phyloP scores from a whole-genome alignment of 1,140 invertebrate genomes.

The Drosophila aff. region DNA sequence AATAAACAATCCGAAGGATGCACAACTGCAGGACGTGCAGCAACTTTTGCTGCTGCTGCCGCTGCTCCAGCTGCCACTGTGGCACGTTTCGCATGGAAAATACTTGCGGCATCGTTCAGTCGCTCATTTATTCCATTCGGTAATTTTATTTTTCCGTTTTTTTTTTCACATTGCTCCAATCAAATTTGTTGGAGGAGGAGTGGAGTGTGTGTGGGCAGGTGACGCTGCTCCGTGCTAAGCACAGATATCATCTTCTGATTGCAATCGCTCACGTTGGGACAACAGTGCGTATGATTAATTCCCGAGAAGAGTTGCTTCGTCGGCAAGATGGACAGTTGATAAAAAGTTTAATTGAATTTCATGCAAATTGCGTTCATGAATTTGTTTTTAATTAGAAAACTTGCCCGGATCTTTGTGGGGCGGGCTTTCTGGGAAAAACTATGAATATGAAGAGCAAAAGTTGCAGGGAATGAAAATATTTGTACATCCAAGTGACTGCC shows the following conservation, averaged over 20 bases:
- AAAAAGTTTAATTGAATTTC: constrained; percentile 81
- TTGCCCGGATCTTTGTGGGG: constrained; percentile 22
- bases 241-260: constrained; percentile 43
- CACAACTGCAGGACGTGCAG: constrained; percentile 49
- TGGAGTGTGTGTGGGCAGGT: neutral
- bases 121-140: constrained; percentile 37
- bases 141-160: neutral
- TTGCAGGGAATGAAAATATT: constrained; percentile 11
- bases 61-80: constrained; percentile 5
- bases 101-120: constrained; percentile 37
- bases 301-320: neutral
- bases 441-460: constrained; percentile 27
- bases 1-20: constrained; percentile 59
- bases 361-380: constrained; percentile 73
- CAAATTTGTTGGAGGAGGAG: constrained; percentile 28
- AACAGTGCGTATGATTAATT: constrained; percentile 78
- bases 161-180: constrained; percentile 5
- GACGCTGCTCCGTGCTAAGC: constrained; percentile 14
- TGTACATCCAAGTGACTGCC: constrained; percentile 19
- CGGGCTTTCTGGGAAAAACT: constrained; percentile 10
- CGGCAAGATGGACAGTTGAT: constrained; percentile 34
- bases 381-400: constrained; percentile 75
- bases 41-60: constrained; percentile 12
- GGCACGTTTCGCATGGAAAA: constrained; percentile 49
- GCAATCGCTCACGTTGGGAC: constrained; percentile 19